Evolutionary conservation across 2,888 invertebrate species (phyloP), one percentile per base, ranked within the genome.

Genomic region (Liopterus haemorrhoidalis): DNA sequence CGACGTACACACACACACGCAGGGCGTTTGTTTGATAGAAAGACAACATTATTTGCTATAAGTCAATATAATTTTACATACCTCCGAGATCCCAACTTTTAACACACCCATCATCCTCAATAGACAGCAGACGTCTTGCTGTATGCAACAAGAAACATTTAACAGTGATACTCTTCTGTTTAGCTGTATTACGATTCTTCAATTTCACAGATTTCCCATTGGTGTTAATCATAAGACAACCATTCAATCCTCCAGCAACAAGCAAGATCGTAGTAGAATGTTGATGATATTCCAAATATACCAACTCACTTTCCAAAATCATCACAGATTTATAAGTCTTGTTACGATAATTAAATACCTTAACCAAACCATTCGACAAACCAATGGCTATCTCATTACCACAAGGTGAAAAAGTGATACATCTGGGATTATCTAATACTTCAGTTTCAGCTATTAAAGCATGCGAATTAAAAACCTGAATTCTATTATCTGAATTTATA

Each of bases 341-440:
- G 19, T 45, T 54, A 37, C 57, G 58, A 28, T 61, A 54, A 22
- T 60, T 54, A 48, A 58, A 63, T 22, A 55, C 53, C 5, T 50
- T 52, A 1, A 66, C 53, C 25, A 58, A 48, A 2, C 66, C 66
- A 39, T 53, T 58, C 43, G 55, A 54, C 22, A 61, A 52, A 9
- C 65, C 65, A 19, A 62, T 59, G 20, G 62, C 56, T n/a, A 66
- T 51, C 42, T 55, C 53, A 39, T 60, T 57, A 4, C 63, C 65
- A 38, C 57, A 58, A n/a, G 52, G 47, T 3, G 63, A 60, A 46
- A 66, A 62, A 28, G 57, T 54, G 9, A 61, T 55, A 30, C 55
- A 54, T n/a, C 54, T 62, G 15, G 52, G 39, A 2, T 53, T 50
- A 4, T 32, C 15, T 18, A 59, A 47, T 4, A 24, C 32, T 4